Conservation (phyloP, 2,888 invertebrate genomes). For the Galerucella pusilla region DNA sequence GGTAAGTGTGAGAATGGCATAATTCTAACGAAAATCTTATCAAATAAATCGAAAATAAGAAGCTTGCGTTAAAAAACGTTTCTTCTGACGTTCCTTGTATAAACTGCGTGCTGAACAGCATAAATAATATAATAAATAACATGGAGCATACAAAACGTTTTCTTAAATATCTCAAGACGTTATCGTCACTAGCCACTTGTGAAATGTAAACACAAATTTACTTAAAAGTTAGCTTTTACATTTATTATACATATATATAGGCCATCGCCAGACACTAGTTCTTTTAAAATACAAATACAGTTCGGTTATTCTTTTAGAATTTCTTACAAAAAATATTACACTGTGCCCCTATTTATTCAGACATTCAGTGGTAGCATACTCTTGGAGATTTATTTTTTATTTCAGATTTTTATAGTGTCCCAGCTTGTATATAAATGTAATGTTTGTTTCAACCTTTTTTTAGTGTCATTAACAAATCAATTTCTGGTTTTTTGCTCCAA, state of each 20-base stretch:
- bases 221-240: constrained; percentile 41
- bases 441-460: too few relatives aligned
- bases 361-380: background rate
- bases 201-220: constrained; percentile 51
- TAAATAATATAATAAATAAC: constrained; percentile 9
- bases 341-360: constrained; percentile 5
- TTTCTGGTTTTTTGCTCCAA: too few relatives aligned
- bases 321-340: constrained; percentile 15
- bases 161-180: constrained; percentile 35
- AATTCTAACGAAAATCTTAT: too few relatives aligned
- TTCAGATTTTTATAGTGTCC: background rate
- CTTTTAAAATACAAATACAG: constrained; percentile 21
- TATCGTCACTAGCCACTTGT: constrained; percentile 52
- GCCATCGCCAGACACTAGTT: constrained; percentile 17
- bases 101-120: constrained; percentile 1
- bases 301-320: constrained; percentile 12
- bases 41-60: background rate
- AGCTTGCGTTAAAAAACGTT: background rate
- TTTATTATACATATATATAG: constrained; percentile 11
- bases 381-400: background rate
- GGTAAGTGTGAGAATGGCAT: too few relatives aligned
- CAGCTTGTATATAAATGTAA: background rate
- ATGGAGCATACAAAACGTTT: constrained; percentile 20
- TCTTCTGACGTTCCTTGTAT: background rate
- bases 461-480: too few relatives aligned